A percentile compares a stretch with the other conserved stretches of the same genome.
Evolutionary conservation across 2,113 vertebrate genomes (phyloP).

Genomic region (Hipposideros armiger): DNA sequence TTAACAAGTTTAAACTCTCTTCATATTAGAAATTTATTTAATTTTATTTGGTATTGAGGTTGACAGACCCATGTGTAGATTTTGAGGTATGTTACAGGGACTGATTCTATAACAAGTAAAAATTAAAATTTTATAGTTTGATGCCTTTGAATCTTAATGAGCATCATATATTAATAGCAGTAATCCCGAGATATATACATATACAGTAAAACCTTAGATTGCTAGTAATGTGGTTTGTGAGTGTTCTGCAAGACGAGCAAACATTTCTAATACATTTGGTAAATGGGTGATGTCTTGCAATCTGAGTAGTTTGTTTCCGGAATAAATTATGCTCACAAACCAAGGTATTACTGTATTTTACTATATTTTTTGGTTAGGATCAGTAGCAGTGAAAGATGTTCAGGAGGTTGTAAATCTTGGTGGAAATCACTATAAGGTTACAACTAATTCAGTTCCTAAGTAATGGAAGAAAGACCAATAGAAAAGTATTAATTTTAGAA

Average conservation of each 20-base stretch:
- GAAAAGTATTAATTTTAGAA: constrained; percentile 47
- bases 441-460: constrained; percentile 20
- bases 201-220: no score
- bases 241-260: no score
- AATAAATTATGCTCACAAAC: no score
- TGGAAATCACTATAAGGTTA: constrained; percentile 37
- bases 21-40: constrained; percentile 3
- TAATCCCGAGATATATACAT: background rate
- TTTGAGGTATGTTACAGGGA: constrained; percentile 2
- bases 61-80: background rate
- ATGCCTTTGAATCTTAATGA: constrained; percentile 32
- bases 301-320: no score
- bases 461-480: constrained; percentile 29
- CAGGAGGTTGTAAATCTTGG: constrained; percentile 20
- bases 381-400: background rate
- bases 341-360: no score
- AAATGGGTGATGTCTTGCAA: no score
- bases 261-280: no score
- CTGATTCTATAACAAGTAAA: background rate
- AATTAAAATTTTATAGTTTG: constrained; percentile 8
- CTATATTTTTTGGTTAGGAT: constrained; percentile 24
- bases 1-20: constrained; percentile 59
- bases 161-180: background rate
- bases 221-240: no score
- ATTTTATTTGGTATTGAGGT: constrained; percentile 51